These are phyloP conservation scores for Plutella xylostella DNA, from an alignment of 2,888 invertebrate genomes.

Conservation along the genomic window DNA sequence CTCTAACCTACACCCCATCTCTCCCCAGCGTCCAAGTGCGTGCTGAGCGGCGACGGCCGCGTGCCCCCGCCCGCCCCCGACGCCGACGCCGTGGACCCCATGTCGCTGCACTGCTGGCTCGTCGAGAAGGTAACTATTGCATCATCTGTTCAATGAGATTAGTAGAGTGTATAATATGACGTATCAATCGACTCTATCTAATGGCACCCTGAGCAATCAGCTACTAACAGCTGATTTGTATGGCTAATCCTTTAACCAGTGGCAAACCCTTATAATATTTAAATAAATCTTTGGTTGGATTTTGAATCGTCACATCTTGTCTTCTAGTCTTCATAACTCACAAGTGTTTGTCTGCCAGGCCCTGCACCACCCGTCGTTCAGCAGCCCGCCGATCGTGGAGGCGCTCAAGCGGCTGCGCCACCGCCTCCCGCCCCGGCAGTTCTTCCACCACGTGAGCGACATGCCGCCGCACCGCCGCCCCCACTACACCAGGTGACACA, in stretches of 20 bases:
- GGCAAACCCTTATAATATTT: no score
- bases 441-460: constrained; percentile 58
- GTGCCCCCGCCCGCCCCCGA: constrained; percentile 16
- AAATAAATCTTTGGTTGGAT: no score
- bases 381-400: constrained; percentile 30
- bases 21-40: constrained; percentile 27
- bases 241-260: no score
- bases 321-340: no score
- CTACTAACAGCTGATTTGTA: no score
- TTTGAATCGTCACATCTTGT: no score
- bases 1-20: not conserved
- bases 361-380: constrained; percentile 75
- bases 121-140: constrained; percentile 60
- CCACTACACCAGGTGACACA: not conserved
- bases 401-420: constrained; percentile 39
- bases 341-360: no score
- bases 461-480: constrained; percentile 30
- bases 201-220: no score
- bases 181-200: no score
- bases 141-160: no score
- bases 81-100: constrained; percentile 42
- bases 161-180: no score
- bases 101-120: constrained; percentile 70
- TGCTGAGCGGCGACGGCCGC: constrained; percentile 18
- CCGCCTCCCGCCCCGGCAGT: constrained; percentile 52